Evolutionary conservation across 1,140 invertebrate genomes (phyloP), one percentile per base, ranked within the genome.

Genomic region (Calosoma granatense): DNA sequence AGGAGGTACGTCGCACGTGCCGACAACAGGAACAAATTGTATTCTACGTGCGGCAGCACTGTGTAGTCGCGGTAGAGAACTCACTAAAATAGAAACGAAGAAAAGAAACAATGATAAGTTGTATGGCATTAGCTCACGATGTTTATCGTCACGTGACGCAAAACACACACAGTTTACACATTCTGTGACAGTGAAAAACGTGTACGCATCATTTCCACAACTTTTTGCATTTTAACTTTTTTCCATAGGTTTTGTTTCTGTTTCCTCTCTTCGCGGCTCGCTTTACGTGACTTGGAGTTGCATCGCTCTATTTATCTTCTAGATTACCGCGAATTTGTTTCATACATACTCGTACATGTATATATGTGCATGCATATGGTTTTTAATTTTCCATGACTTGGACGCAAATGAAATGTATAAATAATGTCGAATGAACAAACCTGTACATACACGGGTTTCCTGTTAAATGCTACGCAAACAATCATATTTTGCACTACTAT

Each of bases 101-200:
- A 30, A 30, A 30, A 30, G 26, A 30, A 30, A 30, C 26, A 30
- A 30, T 30, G 41, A 47, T 12, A 47, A 12, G 41, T 47, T 12
- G 41, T 17, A 17, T 3, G 3, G 17, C 41, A 47, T 47, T 47
- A 47, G 41, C 41, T 4, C 3, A 17, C 41, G 41, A 12, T 47
- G 41, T 47, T 12, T 47, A 47, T 47, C 41, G 41, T 47, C 41
- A 47, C 41, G 17, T 47, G 17, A 47, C 41, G 17, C 15, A 47
- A 17, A 47, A 47, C 41, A 47, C 41, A 47, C 17, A 47, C 41
- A 47, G 41, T 47, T 47, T 47, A 47, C 41, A 47, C 41, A 47
- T 47, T 17, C 14, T 6, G 6, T 4, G 41, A 47, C 41, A 47
- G 41, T 47, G 41, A 47, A 12, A 47, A 12, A 47, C 41, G 41